These are phyloP conservation scores for Melieria crassipennis DNA, from an alignment of 2,888 invertebrate genomes.

Conservation along the genomic window DNA sequence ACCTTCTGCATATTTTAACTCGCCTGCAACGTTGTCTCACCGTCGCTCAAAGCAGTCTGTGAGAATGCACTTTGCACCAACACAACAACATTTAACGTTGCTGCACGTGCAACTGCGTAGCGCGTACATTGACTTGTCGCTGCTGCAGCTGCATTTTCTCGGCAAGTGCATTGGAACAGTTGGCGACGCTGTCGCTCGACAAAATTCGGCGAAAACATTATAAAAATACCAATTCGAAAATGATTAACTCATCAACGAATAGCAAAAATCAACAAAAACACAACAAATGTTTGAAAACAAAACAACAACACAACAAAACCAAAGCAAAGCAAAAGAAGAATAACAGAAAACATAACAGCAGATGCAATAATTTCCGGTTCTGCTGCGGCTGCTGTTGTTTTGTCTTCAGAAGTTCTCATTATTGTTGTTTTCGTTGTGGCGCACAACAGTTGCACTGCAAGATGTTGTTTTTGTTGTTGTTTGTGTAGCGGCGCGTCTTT, in stretches of 20 bases:
- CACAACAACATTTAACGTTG: no score
- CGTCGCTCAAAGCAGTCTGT: no score
- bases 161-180: no score
- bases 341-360: conserved; percentile 33
- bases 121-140: no score
- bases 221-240: background rate
- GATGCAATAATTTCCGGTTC: conserved; percentile 42
- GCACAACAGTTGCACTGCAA: no score
- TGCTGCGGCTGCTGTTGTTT: conserved; percentile 10
- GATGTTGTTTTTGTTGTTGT: background rate
- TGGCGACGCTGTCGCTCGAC: background rate
- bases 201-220: conserved; percentile 14
- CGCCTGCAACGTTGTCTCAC: no score
- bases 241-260: background rate
- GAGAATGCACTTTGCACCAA: no score
- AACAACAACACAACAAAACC: background rate
- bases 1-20: no score
- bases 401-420: no score
- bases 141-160: no score
- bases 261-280: conserved; percentile 11
- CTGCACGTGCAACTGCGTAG: no score
- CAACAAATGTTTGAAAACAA: background rate
- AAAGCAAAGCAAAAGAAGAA: conserved; percentile 4
- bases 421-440: no score
- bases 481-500: background rate